phyloP scores from a whole-genome alignment of 2,888 invertebrate species.

The Sphaerophoria taeniata region DNA sequence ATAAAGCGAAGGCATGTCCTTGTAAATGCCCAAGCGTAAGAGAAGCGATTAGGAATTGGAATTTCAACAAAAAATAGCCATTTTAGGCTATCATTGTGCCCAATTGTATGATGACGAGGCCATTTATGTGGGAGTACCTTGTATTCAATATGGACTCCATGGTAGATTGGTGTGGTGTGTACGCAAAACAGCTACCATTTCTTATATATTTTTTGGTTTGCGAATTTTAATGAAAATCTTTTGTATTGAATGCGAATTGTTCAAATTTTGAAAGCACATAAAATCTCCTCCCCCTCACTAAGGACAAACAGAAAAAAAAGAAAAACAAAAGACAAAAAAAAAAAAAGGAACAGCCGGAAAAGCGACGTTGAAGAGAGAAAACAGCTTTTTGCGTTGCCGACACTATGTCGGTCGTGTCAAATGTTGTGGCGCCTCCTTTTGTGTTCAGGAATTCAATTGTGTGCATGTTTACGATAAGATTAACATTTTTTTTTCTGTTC shows the following conservation, averaged over 20 bases:
- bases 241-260: constrained; percentile 57
- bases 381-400: constrained; percentile 11
- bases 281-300: neutral
- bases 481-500: constrained; percentile 40
- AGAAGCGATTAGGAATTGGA: constrained; percentile 65
- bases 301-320: neutral
- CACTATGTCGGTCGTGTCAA: constrained; percentile 34
- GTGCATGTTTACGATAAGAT: constrained; percentile 72
- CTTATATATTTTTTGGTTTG: constrained; percentile 6
- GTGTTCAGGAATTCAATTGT: constrained; percentile 68
- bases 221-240: constrained; percentile 65
- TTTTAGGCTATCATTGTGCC: constrained; percentile 42
- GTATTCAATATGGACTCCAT: constrained; percentile 17
- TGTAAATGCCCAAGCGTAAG: neutral
- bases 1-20: neutral
- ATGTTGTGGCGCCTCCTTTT: constrained; percentile 67
- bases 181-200: constrained; percentile 24
- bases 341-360: neutral
- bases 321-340: too few species aligned
- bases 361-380: neutral
- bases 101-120: neutral
- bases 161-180: neutral
- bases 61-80: constrained; percentile 48
- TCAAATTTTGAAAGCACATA: constrained; percentile 53
- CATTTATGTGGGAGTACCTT: neutral